These are phyloP conservation scores for Scomber scombrus DNA, from an alignment of 2,113 vertebrate species.

Conservation along the genomic window DNA sequence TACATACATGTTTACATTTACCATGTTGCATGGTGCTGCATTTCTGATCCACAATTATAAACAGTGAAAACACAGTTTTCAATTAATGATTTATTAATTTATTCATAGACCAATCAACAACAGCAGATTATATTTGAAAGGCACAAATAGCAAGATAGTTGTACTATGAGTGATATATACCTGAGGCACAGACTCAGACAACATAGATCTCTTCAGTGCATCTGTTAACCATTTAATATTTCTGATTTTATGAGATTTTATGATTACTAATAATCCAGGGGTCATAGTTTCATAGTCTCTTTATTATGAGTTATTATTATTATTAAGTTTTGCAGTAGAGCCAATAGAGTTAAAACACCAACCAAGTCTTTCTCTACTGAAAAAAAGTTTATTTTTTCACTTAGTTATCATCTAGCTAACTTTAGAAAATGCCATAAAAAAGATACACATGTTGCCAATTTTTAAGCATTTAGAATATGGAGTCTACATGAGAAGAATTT, in stretches of 20 bases:
- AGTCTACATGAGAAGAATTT: neutral
- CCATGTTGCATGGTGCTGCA: neutral
- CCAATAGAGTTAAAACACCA: conserved; percentile 1
- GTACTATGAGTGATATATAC: too few species aligned
- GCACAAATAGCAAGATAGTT: too few species aligned
- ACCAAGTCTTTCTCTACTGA: neutral
- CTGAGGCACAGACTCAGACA: too few species aligned
- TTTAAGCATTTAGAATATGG: neutral
- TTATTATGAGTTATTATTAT: too few species aligned
- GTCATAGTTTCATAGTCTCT: neutral
- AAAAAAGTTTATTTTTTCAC: neutral
- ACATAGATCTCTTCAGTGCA: neutral
- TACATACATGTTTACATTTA: too few species aligned
- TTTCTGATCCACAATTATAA: neutral
- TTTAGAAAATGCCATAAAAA: neutral
- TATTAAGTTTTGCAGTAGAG: conserved; percentile 2
- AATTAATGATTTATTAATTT: too few species aligned
- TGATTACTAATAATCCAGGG: neutral
- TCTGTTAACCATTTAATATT: neutral
- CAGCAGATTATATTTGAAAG: too few species aligned
- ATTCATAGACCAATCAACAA: too few species aligned
- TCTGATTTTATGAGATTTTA: neutral
- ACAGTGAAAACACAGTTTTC: neutral
- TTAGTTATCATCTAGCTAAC: too few species aligned
- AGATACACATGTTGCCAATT: neutral